Conservation (phyloP, 2,797 vertebrate species). For the Hephaestus fuliginosus region DNA sequence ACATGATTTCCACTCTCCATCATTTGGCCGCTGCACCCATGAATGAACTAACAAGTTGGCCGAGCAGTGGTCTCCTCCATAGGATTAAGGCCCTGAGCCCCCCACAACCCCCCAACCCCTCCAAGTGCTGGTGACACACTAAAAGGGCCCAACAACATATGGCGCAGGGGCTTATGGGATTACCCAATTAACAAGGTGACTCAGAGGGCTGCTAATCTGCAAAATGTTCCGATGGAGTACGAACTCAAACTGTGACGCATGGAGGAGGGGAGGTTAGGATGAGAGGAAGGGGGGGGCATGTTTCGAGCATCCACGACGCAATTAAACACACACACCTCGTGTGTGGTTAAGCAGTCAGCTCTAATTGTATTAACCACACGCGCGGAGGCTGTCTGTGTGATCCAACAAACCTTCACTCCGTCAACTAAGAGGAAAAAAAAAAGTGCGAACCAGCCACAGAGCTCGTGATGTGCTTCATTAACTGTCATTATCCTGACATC, state of each 20-base stretch:
- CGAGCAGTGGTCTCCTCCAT: slow-evolving; percentile 47
- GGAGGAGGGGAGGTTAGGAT: background rate
- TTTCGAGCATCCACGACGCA: slow-evolving; percentile 47
- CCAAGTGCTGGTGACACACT: slow-evolving; percentile 67
- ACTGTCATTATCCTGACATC: slow-evolving; percentile 48
- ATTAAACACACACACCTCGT: slow-evolving; percentile 55
- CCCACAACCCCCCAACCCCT: background rate
- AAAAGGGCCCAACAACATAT: slow-evolving; percentile 87
- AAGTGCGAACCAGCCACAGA: background rate
- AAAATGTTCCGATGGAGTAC: slow-evolving; percentile 69
- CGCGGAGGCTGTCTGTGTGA: background rate
- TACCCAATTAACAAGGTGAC: slow-evolving; percentile 88
- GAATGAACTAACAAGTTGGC: slow-evolving; percentile 40
- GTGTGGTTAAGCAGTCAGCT: slow-evolving; percentile 43
- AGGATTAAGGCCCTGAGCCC: slow-evolving; percentile 45
- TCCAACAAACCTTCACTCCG: slow-evolving; percentile 4
- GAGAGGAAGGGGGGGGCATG: slow-evolving; percentile 5
- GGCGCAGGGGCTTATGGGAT: slow-evolving; percentile 89
- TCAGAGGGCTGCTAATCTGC: slow-evolving; percentile 82
- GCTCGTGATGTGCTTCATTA: slow-evolving; percentile 34
- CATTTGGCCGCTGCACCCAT: slow-evolving; percentile 35
- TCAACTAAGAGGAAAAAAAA: background rate
- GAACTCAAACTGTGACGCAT: slow-evolving; percentile 43
- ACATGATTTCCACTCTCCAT: slow-evolving; percentile 38
- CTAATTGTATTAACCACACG: slow-evolving; percentile 53